Percentiles rank a stretch among this genome's conserved stretches.
Evolutionary conservation across 2,113 vertebrate genomes (phyloP).

Genomic region (Megaceryle maxima): DNA sequence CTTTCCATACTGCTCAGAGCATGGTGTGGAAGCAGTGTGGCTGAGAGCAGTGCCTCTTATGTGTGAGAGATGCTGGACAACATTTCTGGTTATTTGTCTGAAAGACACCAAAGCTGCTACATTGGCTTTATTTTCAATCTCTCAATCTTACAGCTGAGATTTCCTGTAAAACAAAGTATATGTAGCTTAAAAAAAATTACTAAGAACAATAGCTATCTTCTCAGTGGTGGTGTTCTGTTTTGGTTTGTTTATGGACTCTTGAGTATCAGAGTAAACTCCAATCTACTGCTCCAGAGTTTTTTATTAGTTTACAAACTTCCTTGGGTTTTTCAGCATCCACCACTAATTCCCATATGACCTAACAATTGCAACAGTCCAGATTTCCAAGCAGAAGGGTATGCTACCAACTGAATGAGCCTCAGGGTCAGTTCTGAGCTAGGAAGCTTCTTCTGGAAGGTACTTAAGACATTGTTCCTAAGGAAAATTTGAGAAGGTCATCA

Average conservation of each 20-base stretch:
- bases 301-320: neutral
- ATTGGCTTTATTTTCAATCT: neutral
- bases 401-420: neutral
- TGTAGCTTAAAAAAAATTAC: neutral
- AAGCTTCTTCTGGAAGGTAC: neutral
- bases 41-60: neutral
- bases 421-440: neutral
- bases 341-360: neutral
- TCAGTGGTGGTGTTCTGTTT: neutral
- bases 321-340: neutral
- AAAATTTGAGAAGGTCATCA: neutral
- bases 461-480: neutral
- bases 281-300: neutral
- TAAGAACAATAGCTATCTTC: neutral
- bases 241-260: neutral
- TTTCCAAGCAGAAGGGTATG: neutral
- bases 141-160: neutral
- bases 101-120: neutral
- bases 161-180: neutral
- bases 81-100: neutral
- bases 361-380: neutral
- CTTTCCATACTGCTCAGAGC: neutral
- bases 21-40: neutral
- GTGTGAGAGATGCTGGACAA: neutral
- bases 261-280: neutral